Conservation (phyloP, 2,888 invertebrate species). For the Cryptosula pallasiana region DNA sequence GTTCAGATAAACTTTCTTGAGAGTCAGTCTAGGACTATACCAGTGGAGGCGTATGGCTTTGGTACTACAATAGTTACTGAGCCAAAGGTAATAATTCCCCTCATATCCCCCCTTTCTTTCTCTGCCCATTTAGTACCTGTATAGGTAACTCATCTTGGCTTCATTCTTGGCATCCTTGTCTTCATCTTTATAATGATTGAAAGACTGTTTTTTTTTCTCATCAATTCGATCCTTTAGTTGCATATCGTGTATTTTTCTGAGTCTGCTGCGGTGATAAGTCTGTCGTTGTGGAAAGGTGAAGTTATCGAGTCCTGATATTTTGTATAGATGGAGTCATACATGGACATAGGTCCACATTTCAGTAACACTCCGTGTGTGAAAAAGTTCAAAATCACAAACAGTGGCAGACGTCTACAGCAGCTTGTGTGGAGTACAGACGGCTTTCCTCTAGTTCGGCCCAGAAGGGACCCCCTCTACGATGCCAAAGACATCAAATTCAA, state of each 20-base stretch:
- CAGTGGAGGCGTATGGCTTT: slow-evolving; percentile 61
- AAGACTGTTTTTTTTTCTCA: no score
- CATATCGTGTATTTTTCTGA: no score
- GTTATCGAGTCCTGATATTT: no score
- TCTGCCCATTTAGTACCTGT: no score
- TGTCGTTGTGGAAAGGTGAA: no score
- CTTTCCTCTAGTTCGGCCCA: slow-evolving; percentile 39
- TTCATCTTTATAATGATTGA: no score
- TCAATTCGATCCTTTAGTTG: no score
- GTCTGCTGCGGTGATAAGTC: no score
- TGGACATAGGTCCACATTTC: slow-evolving; percentile 63
- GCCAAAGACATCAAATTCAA: slow-evolving; percentile 43
- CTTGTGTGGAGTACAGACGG: slow-evolving; percentile 53
- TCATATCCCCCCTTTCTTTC: no score
- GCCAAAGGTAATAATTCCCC: slow-evolving; percentile 48
- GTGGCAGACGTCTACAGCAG: slow-evolving; percentile 52
- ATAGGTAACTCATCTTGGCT: no score
- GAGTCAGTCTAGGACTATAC: slow-evolving; percentile 53
- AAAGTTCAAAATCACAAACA: slow-evolving; percentile 49
- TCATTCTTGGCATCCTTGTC: no score
- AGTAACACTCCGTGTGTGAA: slow-evolving; percentile 45
- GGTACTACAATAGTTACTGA: slow-evolving; percentile 65
- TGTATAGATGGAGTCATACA: slow-evolving; percentile 57
- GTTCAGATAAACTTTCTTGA: slow-evolving; percentile 51
- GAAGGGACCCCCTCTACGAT: slow-evolving; percentile 37